A percentile compares a stretch with the other conserved stretches of the same genome.
phyloP scores from a whole-genome alignment of 2,113 vertebrate species.

The Ranitomeya imitator region DNA sequence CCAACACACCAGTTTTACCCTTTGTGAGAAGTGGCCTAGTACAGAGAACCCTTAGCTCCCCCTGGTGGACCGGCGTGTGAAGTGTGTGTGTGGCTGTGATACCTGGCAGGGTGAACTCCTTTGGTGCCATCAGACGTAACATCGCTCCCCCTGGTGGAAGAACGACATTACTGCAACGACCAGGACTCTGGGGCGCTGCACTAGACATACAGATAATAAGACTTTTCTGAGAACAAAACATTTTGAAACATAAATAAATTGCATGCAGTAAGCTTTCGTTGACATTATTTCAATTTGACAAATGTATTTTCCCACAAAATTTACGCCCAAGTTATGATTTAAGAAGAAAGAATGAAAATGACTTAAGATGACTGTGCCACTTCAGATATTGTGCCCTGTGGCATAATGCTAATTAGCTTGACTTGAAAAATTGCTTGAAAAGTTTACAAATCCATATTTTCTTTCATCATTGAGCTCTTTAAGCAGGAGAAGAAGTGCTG shows the following conservation, averaged over 20 bases:
- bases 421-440: slow-evolving; percentile 35
- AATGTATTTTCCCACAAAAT: neutral
- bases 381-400: slow-evolving; percentile 40
- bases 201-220: too few relatives aligned
- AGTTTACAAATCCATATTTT: slow-evolving; percentile 49
- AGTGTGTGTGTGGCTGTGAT: too few relatives aligned
- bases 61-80: too few relatives aligned
- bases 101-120: too few relatives aligned
- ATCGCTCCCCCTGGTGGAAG: too few relatives aligned
- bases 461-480: slow-evolving; percentile 50
- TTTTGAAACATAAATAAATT: neutral
- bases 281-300: neutral
- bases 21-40: too few relatives aligned
- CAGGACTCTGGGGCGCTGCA: too few relatives aligned
- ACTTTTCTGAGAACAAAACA: neutral
- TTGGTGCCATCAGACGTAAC: too few relatives aligned
- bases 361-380: slow-evolving; percentile 1
- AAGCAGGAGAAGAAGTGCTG: slow-evolving; percentile 50
- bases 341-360: neutral
- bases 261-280: neutral
- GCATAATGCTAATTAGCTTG: slow-evolving; percentile 51
- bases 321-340: neutral
- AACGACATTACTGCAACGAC: too few relatives aligned
- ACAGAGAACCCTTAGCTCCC: too few relatives aligned
- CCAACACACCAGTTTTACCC: too few relatives aligned